These are phyloP conservation scores for Gorsachius magnificus DNA, from an alignment of 2,797 vertebrate genomes.

Conservation along the genomic window DNA sequence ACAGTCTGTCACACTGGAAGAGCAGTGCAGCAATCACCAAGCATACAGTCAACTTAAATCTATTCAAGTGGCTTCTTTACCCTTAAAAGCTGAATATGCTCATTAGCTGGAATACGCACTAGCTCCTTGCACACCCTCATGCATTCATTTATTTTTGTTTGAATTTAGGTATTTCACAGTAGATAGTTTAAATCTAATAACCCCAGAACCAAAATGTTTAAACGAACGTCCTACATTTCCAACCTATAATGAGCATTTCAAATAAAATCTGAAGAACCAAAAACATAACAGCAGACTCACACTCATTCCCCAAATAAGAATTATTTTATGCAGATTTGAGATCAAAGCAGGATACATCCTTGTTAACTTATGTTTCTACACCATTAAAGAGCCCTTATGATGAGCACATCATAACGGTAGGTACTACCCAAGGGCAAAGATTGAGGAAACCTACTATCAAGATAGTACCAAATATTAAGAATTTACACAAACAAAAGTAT, in stretches of 20 bases:
- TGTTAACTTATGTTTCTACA: background rate
- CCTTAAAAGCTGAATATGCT: background rate
- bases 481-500: background rate
- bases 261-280: background rate
- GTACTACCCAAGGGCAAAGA: background rate
- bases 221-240: background rate
- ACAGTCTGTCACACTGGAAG: background rate
- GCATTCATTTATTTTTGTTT: background rate
- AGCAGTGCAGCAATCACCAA: background rate
- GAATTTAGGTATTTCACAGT: background rate
- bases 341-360: background rate
- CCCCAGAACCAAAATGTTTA: background rate
- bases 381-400: background rate
- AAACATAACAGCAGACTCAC: background rate
- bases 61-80: background rate
- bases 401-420: fast-evolving
- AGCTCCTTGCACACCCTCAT: background rate
- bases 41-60: background rate
- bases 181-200: background rate
- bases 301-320: background rate
- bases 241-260: background rate
- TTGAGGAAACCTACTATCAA: background rate
- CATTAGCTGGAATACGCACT: background rate
- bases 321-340: background rate
- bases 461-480: background rate